Evolutionary conservation across 1,140 invertebrate species (phyloP), one percentile per base, ranked within the genome.

Genomic region (Euwallacea fornicatus): DNA sequence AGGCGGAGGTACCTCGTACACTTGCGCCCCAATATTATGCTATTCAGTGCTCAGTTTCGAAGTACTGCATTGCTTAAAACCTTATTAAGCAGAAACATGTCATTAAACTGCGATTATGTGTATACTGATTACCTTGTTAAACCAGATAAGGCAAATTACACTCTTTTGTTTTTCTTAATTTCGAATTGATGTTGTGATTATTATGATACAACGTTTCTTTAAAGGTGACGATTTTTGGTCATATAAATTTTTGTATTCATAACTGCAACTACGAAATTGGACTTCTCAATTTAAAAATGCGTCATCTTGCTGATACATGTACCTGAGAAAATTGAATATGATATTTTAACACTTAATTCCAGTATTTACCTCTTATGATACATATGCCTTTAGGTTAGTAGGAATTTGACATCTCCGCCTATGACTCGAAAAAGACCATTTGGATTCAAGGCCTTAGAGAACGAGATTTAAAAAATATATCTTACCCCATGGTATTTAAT

Each of bases 381-480:
- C 4, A 33, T 33, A 33, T 33, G 21, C 21, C 21, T 33, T 33
- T 33, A 4, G 11, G 50, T 53, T 6, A n/a, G 50, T 0, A 15
- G 15, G 15, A 53, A 53, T n/a, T n/a, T 21, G 56, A 21, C 44
- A 13, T 11, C 10, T 63, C 50, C 62, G 43, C 62, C 62, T 53
- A 11, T 65, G 62, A 7, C 7, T 42, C 41, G 46, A 42, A 63
- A 65, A 50, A 54, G 62, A 21, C 62, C n/a, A 65, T 65, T 50
- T 50, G 62, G 33, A 53, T 65, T 65, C 62, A 65, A 65, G 62
- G 46, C n/a, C 62, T 33, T 54, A 65, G 46, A 65, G 21, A 65
- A 54, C 62, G 62, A 65, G 62, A 65, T 65, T 65, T 50, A 62
- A 62, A 54, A 54, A 47, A 53, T 64, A 65, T 65, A 65, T 65